Evolutionary conservation across 1,140 invertebrate species (phyloP), one percentile per base, ranked within the genome.

Genomic region (Drosophila sechellia): DNA sequence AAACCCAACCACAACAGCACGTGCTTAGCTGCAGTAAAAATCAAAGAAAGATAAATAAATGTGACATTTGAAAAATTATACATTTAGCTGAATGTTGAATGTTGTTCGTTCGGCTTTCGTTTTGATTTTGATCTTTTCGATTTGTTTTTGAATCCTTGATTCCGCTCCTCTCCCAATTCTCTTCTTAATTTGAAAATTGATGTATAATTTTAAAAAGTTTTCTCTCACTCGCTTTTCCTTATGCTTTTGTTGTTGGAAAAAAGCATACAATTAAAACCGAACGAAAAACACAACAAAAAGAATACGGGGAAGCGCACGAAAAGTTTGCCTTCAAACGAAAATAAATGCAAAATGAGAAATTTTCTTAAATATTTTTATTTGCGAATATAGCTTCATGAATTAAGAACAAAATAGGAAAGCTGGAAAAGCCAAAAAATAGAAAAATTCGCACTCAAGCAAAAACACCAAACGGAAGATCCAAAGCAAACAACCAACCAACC

Each of bases 171-270:
- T 8, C 8, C 48, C 13, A 39, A 59, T 46, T 13, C 37, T 39
- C 12, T 60, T 79, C 39, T 66, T 79, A 60, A 60, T 59, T 76
- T 70, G 55, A 20, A 59, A 73, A 78, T 80, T 72, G 69, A 89
- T 84, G 69, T 77, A 81, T 31, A 31, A 31, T 84, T 86, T 83
- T 76, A 60, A 87, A 86, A 75, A 63, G 43, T 74, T 60, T 55
- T 25, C 68, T 20, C 20, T 49, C 31, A n/a, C 31, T 54, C 20
- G 53, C 25, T 57, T 57, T 65, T 79, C 15, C 42, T 81, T 31
- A 69, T 68, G 22, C 13, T 59, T 59, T 42, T 49, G 13, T 27
- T 61, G 22, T 61, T 60, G 48, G 48, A 43, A 43, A 66, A 73
- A 77, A 45, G 69, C 34, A 64, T 52, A 63, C 46, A 74, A 61